Evolutionary conservation across 2,797 vertebrate genomes (phyloP), one percentile per base, ranked within the genome.

Genomic region (Tragopan temminckii): DNA sequence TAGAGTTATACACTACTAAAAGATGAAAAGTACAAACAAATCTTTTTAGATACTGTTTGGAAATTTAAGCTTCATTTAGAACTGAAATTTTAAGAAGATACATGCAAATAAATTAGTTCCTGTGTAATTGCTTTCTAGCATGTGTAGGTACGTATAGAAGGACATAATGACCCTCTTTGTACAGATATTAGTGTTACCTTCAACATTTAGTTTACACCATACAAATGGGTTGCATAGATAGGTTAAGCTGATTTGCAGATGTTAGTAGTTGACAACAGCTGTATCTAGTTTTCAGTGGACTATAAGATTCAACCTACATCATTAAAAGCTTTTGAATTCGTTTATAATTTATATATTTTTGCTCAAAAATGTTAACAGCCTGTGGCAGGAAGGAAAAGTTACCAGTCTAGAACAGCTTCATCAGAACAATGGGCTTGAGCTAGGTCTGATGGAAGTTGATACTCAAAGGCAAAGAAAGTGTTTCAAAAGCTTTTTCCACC

Each of bases 401-500:
- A 29, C 6, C 25, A 59, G 50, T 46, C 42, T 80, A 80, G n/a
- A 90, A 78, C 7, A 74, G 13, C 17, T 89, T 91, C 68, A 58
- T 33, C 58, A 53, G 61, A 38, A 45, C 17, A 58, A 33, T 3
- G 4, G 35, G 48, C 59, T 70, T 90, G 75, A 93, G 78, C 45
- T 80, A 40, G 89, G 45, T 40, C 58, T 91, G 85, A 88, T 83
- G 87, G 82, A 78, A 80, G 58, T 64, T 61, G 40, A 59, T 89
- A 87, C 40, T 58, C 66, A 55, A 25, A 25, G 21, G 38, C 35
- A 80, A 88, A 17, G 7, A 0, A 0, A 92, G 61, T 62, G 76
- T 50, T 92, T 94, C 53, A 89, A 80, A 58, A 85, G 62, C 33
- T 89, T 85, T 85, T 71, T 62, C 74, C 84, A 57, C 69, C 69